phyloP scores from a whole-genome alignment of 2,888 invertebrate species.

The Prosapia bicincta region DNA sequence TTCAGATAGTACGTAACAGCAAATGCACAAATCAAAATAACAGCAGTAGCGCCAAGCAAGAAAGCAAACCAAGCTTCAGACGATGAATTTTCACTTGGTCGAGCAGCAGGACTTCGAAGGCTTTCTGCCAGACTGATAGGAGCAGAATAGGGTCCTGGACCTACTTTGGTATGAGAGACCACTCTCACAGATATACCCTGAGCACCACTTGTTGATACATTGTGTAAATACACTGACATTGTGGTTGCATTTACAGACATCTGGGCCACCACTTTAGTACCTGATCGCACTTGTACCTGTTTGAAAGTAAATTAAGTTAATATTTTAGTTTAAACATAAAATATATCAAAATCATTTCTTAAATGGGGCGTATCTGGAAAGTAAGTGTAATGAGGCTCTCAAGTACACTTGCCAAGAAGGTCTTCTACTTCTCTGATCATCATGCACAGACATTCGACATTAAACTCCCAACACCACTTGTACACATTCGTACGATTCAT shows the following conservation, averaged over 20 bases:
- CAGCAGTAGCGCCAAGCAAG: constrained; percentile 58
- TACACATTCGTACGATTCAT: too few species aligned
- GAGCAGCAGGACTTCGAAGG: constrained; percentile 49
- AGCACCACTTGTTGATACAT: constrained; percentile 75
- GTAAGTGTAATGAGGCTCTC: too few species aligned
- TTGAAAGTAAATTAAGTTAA: constrained; percentile 34
- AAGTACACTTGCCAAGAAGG: too few species aligned
- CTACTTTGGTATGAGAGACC: constrained; percentile 82
- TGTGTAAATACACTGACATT: constrained; percentile 84
- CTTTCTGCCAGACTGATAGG: constrained; percentile 72
- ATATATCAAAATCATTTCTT: too few species aligned
- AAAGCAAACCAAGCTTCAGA: constrained; percentile 67
- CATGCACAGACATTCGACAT: too few species aligned
- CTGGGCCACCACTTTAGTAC: constrained; percentile 65
- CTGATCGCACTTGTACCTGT: constrained; percentile 60
- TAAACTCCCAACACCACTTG: too few species aligned
- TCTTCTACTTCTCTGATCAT: too few species aligned
- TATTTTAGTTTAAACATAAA: too few species aligned
- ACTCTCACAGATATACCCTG: constrained; percentile 75
- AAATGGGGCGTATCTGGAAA: too few species aligned
- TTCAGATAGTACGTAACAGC: constrained; percentile 51
- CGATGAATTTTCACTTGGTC: constrained; percentile 37
- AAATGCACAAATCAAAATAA: constrained; percentile 50
- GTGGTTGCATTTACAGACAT: constrained; percentile 86
- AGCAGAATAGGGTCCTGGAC: constrained; percentile 80